Evolutionary conservation across 2,888 invertebrate genomes (phyloP), one percentile per base, ranked within the genome.

Genomic region (Willowsia nigromaculata): DNA sequence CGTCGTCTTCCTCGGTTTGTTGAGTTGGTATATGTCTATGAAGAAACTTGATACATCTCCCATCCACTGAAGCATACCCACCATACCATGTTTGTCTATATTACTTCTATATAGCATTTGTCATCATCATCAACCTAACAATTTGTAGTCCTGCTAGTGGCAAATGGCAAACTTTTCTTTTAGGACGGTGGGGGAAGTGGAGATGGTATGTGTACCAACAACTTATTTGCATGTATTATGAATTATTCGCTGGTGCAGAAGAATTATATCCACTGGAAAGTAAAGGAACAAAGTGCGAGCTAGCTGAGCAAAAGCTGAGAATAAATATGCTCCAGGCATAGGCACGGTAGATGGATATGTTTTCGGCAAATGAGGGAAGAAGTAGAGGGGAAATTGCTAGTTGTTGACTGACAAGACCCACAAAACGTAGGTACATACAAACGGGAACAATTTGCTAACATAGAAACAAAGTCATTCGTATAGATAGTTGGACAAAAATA

Each of bases 331-430:
- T 47, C 27, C 47, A 47, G 74, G 47, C 74, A 43, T 74, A n/a
- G 74, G 4, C 7, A 9, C 13, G 11, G 13, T 37, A 37, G 37
- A 37, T 37, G 9, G n/a, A 37, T 37, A 43, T 43, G 50, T 5
- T 53, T 7, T 40, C 40, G 18, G 18, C 37, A 18, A 33, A 18
- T 13, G 40, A 40, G 4, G 40, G 22, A 22, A 13, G 22, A 71
- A 40, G 37, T 40, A 71, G 37, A 1, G 43, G 33, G 47, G 37
- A 74, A 74, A 74, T 74, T 74, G 43, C 47, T 74, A 47, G 47
- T 27, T 74, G 47, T 13, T 74, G 74, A 74, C 74, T 74, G 74
- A 74, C 74, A 74, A 15, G 71, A 11, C 43, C 22, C 71, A 71
- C 27, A 13, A 3, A 30, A 65, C n/a, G 33, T 65, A 65, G 13